Evolutionary conservation across 2,888 invertebrate genomes (phyloP), one percentile per base, ranked within the genome.

Genomic region (Neocrepidodera transversa): DNA sequence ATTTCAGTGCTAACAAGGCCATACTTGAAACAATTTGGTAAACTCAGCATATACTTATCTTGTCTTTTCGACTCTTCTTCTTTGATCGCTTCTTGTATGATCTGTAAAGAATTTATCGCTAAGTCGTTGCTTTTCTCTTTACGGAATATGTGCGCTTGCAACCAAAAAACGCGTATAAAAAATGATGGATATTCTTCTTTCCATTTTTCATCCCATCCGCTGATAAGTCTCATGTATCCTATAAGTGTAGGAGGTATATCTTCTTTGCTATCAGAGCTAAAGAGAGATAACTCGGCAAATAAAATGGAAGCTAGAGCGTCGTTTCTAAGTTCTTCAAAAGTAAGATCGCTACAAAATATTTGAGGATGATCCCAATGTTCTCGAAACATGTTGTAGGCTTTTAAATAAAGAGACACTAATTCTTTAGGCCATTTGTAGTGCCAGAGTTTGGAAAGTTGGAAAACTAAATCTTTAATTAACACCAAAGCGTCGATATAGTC

Each of bases 401-500:
- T 49, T 1, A 67, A 20, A 76, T 85, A 91, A 42, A 86, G 71
- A 10, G 82, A 79, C 0, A 82, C 71, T 23, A 91, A 79, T 42
- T 82, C 82, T 58, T 82, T 78, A 0, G 90, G 88, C 90, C 90
- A 91, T 62, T 83, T 83, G 6, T 81, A 71, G 67, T 81, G 81
- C 87, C 89, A 90, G 68, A 88, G 84, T 4, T 78, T 78, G 6
- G 85, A 80, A 50, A 91, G 76, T 65, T 82, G 80, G 68, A 79
- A 79, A 0, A 88, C 81, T 72, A 82, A 87, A 51, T 85, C 85
- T 62, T 85, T 84, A 6, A 90, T 76, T 66, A 88, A 82, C 48
- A 84, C 82, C 65, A 86, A 83, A 1, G 85, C 84, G 72, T 86
- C 86, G 67, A 80, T 81, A 68, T 80, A 81, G 68, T 85, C 83